Evolutionary conservation across 2,113 vertebrate genomes (phyloP), one percentile per base, ranked within the genome.

Genomic region (Nyctibius bracteatus): DNA sequence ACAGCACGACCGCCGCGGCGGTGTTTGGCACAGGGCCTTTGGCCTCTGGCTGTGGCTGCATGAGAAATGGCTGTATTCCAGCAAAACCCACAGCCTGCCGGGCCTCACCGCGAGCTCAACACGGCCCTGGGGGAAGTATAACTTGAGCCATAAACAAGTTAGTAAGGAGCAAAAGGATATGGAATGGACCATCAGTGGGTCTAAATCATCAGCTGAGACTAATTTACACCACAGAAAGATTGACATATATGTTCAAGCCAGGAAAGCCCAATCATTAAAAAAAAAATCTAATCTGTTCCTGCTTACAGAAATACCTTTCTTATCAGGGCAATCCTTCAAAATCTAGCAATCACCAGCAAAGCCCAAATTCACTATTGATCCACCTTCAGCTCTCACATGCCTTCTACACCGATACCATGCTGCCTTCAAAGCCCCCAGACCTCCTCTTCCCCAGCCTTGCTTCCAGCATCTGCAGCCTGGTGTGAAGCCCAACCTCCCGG

Each of bases 291-390:
- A 70, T 96, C 83, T 87, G 27, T 46, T 94, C 16, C 73, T 84
- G 61, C 44, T 92, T 84, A 88, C 70, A 91, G 52, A 51, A 93
- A 79, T 68, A 46, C 31, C 77, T 84, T 88, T 89, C 68, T 88
- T 81, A 93, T 61, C 92, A 86, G 72, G 90, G 44, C 88, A 93
- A 91, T 75, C 73, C 72, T 90, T 84, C 77, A 90, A 65, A 81
- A 94, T 37, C 86, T 59, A 80, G 68, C 65, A 81, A 68, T 86
- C 52, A 43, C 65, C 44, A 59, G 72, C 65, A 91, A 89, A 81
- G 77, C 44, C 52, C 0, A 0, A 96, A 88, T 81, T 93, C 68
- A 61, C 65, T 81, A 74, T 86, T 1, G 66, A 83, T 66, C 59
- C 59, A 81, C 30, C 43, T 73, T 67, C 65, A 87, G 80, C 73